Evolutionary conservation across 2,113 vertebrate species (phyloP).

Genomic region (Smithornis capensis): DNA sequence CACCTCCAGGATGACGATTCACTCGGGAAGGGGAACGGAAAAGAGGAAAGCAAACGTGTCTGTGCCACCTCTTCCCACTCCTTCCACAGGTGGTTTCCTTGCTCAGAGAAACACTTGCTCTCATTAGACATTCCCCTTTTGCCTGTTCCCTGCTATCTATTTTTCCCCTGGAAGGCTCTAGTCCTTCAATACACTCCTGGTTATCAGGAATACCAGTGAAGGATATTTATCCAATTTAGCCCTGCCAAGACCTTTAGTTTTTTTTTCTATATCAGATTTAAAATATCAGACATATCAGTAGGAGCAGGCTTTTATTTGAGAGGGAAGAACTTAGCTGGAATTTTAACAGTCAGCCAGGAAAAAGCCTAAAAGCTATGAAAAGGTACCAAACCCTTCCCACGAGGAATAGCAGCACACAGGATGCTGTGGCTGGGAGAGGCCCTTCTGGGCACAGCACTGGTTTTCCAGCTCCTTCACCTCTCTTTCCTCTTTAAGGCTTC

Average conservation of each 20-base stretch:
- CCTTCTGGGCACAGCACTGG: neutral
- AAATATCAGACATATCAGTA: neutral
- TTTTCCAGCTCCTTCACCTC: neutral
- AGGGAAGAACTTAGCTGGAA: neutral
- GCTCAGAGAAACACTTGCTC: neutral
- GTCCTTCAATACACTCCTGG: neutral
- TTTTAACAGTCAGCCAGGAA: neutral
- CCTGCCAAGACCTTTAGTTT: neutral
- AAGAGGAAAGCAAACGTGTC: neutral
- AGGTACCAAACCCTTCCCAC: neutral
- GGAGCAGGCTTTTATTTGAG: neutral
- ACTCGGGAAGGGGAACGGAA: neutral
- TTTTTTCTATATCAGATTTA: neutral
- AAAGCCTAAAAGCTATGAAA: neutral
- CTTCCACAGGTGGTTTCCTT: neutral
- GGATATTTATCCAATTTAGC: neutral
- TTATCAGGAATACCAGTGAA: neutral
- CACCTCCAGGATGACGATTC: fast-evolving
- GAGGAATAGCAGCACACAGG: fast-evolving
- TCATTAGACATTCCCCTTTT: neutral
- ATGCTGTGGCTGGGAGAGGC: neutral
- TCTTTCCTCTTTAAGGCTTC: neutral
- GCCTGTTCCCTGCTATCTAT: neutral
- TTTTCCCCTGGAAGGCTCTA: neutral
- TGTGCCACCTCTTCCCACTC: neutral